Evolutionary conservation across 2,797 vertebrate genomes (phyloP).

Genomic region (Poeciliopsis presidionis): DNA sequence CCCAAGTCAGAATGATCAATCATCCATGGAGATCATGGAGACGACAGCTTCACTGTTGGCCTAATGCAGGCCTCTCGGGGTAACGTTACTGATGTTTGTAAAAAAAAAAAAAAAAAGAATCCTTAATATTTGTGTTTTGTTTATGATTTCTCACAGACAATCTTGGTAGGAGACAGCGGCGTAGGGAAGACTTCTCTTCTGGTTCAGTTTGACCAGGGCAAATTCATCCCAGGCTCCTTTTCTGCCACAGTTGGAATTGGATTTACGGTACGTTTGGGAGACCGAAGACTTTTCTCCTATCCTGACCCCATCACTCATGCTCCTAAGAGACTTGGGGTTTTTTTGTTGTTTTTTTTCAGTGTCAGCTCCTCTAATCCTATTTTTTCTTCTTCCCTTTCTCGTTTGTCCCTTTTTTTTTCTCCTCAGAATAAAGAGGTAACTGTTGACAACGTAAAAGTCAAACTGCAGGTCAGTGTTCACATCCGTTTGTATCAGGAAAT

Average conservation of each 20-base stretch:
- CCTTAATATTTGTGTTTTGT: background rate
- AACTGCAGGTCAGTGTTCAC: conserved; percentile 69
- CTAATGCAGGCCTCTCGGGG: background rate
- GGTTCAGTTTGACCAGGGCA: conserved; percentile 97
- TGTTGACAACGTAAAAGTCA: conserved; percentile 68
- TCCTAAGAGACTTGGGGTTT: background rate
- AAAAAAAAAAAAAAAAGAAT: background rate
- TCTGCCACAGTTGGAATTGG: conserved; percentile 94
- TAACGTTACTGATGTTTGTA: background rate
- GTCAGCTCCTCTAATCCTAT: background rate
- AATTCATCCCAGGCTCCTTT: conserved; percentile 95
- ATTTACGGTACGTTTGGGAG: conserved; percentile 84
- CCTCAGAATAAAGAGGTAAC: conserved; percentile 74
- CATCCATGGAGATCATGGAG: background rate
- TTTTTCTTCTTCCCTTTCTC: background rate
- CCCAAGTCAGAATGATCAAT: background rate
- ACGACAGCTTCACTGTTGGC: background rate
- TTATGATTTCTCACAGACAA: conserved; percentile 81
- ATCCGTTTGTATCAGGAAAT: conserved; percentile 1
- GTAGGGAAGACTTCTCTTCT: conserved; percentile 95
- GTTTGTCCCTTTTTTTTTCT: background rate
- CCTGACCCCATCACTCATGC: background rate
- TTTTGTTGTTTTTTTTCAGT: background rate
- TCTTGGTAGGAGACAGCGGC: conserved; percentile 93
- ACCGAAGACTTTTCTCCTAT: background rate